Evolutionary conservation across 1,140 invertebrate genomes (phyloP), one percentile per base, ranked within the genome.

Genomic region (Drepana arcuata): DNA sequence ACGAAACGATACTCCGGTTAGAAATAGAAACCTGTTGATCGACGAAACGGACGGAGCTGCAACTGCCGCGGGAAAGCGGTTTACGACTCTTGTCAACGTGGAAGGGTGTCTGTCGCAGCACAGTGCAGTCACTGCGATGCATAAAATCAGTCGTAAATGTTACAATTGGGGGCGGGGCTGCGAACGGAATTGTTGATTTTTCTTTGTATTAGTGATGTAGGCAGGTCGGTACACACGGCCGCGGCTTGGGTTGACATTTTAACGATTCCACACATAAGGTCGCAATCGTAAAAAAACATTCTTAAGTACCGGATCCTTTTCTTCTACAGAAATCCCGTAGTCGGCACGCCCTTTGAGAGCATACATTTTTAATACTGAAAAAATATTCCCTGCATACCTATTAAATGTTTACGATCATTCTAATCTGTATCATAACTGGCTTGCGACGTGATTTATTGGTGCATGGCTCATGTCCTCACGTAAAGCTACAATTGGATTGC

Each of bases 351-450:
- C 57, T 65, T 71, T 63, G 61, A 54, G 48, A 52, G 9, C 18
- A 9, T 49, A n/a, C 52, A 63, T 72, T 74, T 66, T 58, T 59
- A 66, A 70, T 67, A 73, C 67, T 60, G 38, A 52, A 61, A 62
- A 64, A 69, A 62, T 65, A 64, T 65, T 52, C 43, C 48, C 47
- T 55, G 60, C 48, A 66, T 64, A 66, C 58, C 61, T 57, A 73
- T 74, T 69, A 74, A 77, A 65, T 21, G 69, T 78, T 80, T 66
- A 80, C 54, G 59, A 62, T 30, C 21, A 21, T 34, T 69, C 75
- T 77, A 74, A 79, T 74, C 62, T 74, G 57, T 44, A 45, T 64
- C 50, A 52, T 60, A 67, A 68, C 62, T 48, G 55, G 36, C 23
- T 33, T 41, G 38, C 55, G 44, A 34, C 49, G 57, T 57, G 50